phyloP scores from a whole-genome alignment of 2,113 vertebrate genomes.

The Oryzias woworae region DNA sequence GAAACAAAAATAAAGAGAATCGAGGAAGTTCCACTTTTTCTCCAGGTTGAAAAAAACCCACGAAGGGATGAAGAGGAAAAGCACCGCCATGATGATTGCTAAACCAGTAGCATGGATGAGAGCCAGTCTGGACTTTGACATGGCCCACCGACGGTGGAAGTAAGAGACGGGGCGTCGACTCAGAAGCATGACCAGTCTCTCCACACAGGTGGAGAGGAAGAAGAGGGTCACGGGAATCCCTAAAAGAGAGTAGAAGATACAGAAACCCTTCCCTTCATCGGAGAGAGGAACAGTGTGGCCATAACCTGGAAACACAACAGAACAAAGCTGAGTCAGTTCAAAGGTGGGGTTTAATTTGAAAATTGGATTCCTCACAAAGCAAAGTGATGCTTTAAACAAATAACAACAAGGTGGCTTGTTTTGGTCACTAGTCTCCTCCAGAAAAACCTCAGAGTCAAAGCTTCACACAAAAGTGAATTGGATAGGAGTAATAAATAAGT shows the following conservation, averaged over 20 bases:
- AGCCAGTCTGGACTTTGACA: slow-evolving; percentile 82
- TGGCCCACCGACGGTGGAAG: slow-evolving; percentile 87
- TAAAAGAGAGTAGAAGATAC: slow-evolving; percentile 89
- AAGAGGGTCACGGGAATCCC: slow-evolving; percentile 94
- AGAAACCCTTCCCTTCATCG: slow-evolving; percentile 93
- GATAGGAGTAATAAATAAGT: too few relatives aligned
- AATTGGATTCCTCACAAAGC: not conserved
- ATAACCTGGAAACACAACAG: slow-evolving; percentile 81
- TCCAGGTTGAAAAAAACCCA: slow-evolving; percentile 86
- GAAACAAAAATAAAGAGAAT: slow-evolving; percentile 97
- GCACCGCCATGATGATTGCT: slow-evolving; percentile 70
- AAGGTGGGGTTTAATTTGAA: slow-evolving; percentile 13
- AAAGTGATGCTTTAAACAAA: slow-evolving; percentile 13
- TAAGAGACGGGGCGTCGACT: slow-evolving; percentile 84
- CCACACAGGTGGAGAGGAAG: slow-evolving; percentile 89
- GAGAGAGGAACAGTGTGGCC: slow-evolving; percentile 95
- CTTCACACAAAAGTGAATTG: too few relatives aligned
- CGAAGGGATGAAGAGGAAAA: slow-evolving; percentile 89
- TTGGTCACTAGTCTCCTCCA: too few relatives aligned
- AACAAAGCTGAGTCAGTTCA: slow-evolving; percentile 16
- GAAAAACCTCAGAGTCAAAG: too few relatives aligned
- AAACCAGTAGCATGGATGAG: slow-evolving; percentile 81
- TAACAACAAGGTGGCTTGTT: not conserved
- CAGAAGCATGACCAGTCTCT: slow-evolving; percentile 83
- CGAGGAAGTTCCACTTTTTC: slow-evolving; percentile 92